Conservation (phyloP, 2,797 vertebrate species). For the Channallabes apus region DNA sequence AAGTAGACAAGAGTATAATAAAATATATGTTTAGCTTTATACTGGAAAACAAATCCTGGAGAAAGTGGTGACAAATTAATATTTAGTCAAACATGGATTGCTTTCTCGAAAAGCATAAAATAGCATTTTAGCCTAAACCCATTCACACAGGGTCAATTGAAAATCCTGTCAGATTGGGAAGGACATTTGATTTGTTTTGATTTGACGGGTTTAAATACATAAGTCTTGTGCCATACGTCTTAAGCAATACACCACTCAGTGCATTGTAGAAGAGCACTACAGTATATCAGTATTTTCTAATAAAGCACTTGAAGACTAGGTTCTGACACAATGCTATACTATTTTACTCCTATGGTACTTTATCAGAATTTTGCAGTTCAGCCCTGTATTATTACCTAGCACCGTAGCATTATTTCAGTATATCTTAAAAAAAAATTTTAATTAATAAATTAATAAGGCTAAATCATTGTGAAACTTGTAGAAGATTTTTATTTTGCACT, state of each 20-base stretch:
- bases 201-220: slow-evolving; percentile 9
- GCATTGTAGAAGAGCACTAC: background rate
- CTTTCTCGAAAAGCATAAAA: background rate
- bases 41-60: background rate
- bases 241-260: background rate
- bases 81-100: background rate
- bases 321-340: no score
- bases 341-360: no score
- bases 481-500: background rate
- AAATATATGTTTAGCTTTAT: background rate
- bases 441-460: no score
- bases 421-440: no score
- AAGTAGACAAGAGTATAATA: background rate
- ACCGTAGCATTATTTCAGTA: background rate
- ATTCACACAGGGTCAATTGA: background rate
- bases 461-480: background rate
- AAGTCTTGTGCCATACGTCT: background rate
- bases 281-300: no score
- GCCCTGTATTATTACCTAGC: no score
- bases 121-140: background rate
- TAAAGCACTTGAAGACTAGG: no score
- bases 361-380: no score
- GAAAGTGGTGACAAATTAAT: background rate
- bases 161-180: background rate
- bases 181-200: slow-evolving; percentile 1